Base-by-base conservation (phyloP, 2,888 invertebrate genomes). In the Rhaphigaster nebulosa region DNA sequence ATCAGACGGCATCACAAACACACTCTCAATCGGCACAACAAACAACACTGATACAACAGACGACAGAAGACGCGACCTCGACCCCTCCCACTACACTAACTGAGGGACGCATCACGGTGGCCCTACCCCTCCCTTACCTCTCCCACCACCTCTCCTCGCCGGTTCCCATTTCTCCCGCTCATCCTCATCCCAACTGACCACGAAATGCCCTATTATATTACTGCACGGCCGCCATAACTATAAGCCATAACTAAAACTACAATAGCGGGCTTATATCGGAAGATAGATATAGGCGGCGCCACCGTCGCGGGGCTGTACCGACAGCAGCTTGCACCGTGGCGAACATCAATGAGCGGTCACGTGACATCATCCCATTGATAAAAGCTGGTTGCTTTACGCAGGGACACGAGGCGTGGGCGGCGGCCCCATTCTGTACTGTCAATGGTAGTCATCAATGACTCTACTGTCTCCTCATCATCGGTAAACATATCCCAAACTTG, bases 291-390 rank as follows among this genome's bases (percentile, higher is more conserved):
- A 88, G 88, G 41, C 41, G 65, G 54, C 88, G 88, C 88, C 56
- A 50, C 38, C 38, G 87, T 54, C 34, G 52, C 87, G 0, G 29
- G 18, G 12, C 10, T 15, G 26, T 88, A 60, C 88, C 18, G 34
- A 23, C n/a, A 26, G 20, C 41, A 88, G 26, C 60, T 60, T 60
- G 65, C 88, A 41, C 60, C 54, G 65, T 60, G 60, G 84, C 60
- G 26, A 41, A 88, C 88, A 88, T 88, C 88, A 88, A 88, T 88
- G 88, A 88, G 65, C 10, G 88, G 60, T 88, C 88, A 88, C 88
- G 88, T 88, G 88, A 88, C 88, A 20, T 45, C 41, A 65, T 45
- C 60, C 88, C 87, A 88, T 88, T 88, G 88, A 88, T 88, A 88
- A 88, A 84, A 45, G 45, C 84, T 45, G 84, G 45, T 45, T 41